These are phyloP conservation scores for Volucella inflata DNA, from an alignment of 2,888 invertebrate genomes.

Conservation along the genomic window DNA sequence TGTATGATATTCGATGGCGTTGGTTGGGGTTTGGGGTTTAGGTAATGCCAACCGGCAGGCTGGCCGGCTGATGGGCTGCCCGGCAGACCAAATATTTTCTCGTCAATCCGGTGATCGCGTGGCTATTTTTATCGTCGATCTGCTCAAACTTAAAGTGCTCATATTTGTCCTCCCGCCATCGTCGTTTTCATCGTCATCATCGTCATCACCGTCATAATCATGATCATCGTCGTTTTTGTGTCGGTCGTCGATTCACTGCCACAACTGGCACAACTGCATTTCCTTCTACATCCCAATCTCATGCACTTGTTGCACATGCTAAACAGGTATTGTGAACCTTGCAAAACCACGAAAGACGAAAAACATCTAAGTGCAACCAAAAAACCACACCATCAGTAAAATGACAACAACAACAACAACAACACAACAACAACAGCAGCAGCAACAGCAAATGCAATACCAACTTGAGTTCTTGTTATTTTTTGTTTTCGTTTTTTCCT, in stretches of 20 bases:
- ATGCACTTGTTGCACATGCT: constrained; percentile 74
- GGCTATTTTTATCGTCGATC: constrained; percentile 69
- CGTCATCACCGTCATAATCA: constrained; percentile 4
- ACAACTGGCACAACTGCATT: constrained; percentile 71
- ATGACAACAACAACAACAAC: constrained; percentile 9
- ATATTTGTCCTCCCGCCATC: constrained; percentile 49
- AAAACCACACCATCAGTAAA: constrained; percentile 14
- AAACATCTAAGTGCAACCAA: constrained; percentile 60
- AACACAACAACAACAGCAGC: constrained; percentile 33
- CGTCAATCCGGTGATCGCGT: constrained; percentile 73
- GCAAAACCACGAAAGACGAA: constrained; percentile 36
- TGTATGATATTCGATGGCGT: constrained; percentile 31
- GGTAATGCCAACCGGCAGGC: constrained; percentile 1
- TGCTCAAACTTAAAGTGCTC: constrained; percentile 54
- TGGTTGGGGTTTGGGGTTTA: not conserved
- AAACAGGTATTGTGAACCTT: constrained; percentile 70
- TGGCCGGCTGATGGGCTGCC: constrained; percentile 9
- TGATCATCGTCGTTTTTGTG: constrained; percentile 13
- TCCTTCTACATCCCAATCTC: constrained; percentile 55
- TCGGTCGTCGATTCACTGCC: constrained; percentile 27
- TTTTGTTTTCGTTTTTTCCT: constrained; percentile 14
- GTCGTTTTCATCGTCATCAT: constrained; percentile 29
- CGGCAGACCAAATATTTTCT: constrained; percentile 53
- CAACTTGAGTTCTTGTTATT: constrained; percentile 11
- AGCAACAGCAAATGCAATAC: constrained; percentile 11